Percentiles rank a stretch among this genome's conserved stretches.
phyloP scores from a whole-genome alignment of 2,797 vertebrate genomes.

The Falco peregrinus region DNA sequence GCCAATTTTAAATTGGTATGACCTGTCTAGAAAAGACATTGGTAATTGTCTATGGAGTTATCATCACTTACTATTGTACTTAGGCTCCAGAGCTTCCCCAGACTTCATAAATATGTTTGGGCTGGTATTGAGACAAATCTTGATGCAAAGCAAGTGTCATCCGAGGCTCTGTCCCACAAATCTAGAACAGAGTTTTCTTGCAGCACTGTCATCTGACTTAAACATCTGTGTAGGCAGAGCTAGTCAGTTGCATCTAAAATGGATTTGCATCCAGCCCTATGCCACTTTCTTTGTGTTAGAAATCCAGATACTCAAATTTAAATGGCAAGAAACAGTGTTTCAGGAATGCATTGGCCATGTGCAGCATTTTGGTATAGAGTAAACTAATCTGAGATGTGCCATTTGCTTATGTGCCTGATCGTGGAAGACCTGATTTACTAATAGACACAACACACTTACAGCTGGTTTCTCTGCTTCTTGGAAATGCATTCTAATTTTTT shows the following conservation, averaged over 20 bases:
- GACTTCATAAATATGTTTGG: background rate
- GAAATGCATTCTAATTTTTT: background rate
- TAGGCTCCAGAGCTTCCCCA: background rate
- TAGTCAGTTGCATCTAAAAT: background rate
- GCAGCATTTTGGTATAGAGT: background rate
- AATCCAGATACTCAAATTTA: background rate
- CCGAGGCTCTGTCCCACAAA: background rate
- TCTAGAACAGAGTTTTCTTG: background rate
- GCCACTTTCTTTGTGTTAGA: background rate
- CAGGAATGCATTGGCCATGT: background rate
- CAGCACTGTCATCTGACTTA: background rate
- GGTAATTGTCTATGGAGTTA: background rate
- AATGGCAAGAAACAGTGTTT: background rate
- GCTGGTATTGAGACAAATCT: background rate
- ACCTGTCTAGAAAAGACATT: background rate
- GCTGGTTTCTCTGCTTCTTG: background rate
- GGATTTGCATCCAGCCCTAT: background rate
- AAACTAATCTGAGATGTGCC: background rate
- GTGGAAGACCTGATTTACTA: background rate
- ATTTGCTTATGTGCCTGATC: background rate
- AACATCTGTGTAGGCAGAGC: background rate
- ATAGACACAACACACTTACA: background rate
- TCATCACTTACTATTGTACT: rapidly evolving
- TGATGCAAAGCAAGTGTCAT: background rate
- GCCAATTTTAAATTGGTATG: background rate